Percentiles rank a stretch among this genome's conserved stretches.
phyloP scores from a whole-genome alignment of 1,140 invertebrate species.

The Eriocheir sinensis region DNA sequence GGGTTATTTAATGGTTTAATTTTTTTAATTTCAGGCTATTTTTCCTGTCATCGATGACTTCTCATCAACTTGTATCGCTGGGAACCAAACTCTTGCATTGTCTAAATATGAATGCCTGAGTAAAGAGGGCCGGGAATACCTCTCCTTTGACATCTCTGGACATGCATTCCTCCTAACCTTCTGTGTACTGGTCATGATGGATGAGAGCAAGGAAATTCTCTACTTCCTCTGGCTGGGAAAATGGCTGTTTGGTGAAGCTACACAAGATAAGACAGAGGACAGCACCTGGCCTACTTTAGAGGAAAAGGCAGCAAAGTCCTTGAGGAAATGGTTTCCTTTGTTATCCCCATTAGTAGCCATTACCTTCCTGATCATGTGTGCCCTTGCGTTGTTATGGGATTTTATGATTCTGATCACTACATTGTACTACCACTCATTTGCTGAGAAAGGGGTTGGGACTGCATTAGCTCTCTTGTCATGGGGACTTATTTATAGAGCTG shows the following conservation, averaged over 20 bases:
- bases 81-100: conserved; percentile 28
- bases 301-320: not conserved
- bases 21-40: conserved; percentile 30
- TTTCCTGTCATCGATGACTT: conserved; percentile 48
- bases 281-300: not conserved
- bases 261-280: not conserved
- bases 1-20: not conserved
- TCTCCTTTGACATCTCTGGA: conserved; percentile 71
- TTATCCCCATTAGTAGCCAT: conserved; percentile 32
- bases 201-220: conserved; percentile 60
- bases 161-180: conserved; percentile 59
- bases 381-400: conserved; percentile 61
- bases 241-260: not conserved
- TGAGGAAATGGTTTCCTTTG: conserved; percentile 12
- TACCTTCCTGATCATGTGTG: conserved; percentile 6
- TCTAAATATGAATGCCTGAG: conserved; percentile 55
- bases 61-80: conserved; percentile 30
- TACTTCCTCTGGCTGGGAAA: conserved; percentile 56
- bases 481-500: conserved; percentile 36
- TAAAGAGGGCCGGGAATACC: not conserved
- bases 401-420: conserved; percentile 65
- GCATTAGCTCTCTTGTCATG: conserved; percentile 42
- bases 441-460: conserved; percentile 60
- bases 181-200: conserved; percentile 68
- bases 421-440: conserved; percentile 64